These are phyloP conservation scores for Paedocypris sp. DNA, from an alignment of 2,113 vertebrate genomes.

Conservation along the genomic window DNA sequence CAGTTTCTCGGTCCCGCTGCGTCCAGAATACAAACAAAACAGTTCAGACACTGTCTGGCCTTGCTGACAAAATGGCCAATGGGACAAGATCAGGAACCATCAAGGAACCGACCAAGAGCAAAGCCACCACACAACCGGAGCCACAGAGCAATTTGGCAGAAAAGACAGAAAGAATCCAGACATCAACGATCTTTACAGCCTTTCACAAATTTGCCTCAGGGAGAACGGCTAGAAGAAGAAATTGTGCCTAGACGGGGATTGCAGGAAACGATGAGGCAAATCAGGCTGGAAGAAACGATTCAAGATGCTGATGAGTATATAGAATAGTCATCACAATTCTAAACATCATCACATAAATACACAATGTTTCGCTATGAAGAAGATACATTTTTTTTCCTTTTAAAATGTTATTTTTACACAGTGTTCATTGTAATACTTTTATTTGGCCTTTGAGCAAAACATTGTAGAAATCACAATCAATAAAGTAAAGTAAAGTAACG, in stretches of 20 bases:
- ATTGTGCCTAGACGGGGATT: neutral
- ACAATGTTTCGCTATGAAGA: no score
- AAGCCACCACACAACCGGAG: neutral
- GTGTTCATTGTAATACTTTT: no score
- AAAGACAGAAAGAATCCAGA: neutral
- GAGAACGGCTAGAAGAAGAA: neutral
- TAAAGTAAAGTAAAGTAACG: no score
- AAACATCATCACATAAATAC: no score
- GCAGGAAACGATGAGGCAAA: neutral
- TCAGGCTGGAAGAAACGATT: neutral
- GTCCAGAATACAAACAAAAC: neutral
- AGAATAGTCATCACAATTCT: no score
- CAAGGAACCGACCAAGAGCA: neutral
- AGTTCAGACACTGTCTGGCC: neutral
- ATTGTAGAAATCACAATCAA: no score
- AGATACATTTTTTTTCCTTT: no score
- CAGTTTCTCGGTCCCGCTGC: no score
- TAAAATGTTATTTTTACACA: no score
- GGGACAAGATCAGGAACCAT: neutral
- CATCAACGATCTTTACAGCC: neutral
- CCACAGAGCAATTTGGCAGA: neutral
- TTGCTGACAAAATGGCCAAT: neutral
- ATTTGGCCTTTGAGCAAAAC: no score
- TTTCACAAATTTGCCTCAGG: conserved; percentile 6
- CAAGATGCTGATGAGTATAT: no score